Evolutionary conservation across 1,140 invertebrate species (phyloP), one percentile per base, ranked within the genome.

Genomic region (Schlechtendalia chinensis): DNA sequence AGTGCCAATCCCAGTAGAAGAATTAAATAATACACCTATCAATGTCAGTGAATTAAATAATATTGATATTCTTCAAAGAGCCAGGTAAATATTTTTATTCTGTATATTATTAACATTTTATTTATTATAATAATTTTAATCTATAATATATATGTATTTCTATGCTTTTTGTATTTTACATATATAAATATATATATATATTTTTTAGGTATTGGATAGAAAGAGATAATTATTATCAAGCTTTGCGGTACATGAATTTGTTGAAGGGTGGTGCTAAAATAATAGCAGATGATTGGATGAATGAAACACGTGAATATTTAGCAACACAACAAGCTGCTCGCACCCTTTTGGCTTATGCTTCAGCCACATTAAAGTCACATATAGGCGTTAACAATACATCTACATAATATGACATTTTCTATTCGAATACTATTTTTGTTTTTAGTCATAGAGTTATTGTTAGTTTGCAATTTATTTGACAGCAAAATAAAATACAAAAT

Each of bases 261-360:
- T 86, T 98, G 29, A 89, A 91, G 84, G 96, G 96, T 29, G 94
- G 94, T 39, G 89, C 96, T 0, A 88, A 92, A 17, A 88, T 89
- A 22, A 89, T 96, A 6, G 94, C 96, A 2, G 86, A 85, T 65
- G 91, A 94, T 83, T 99, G 96, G 96, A 90, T 96, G 83, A 89
- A 91, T 79, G 96, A 97, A 84, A 90, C 93, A 0, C 89, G 91
- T 72, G 88, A 93, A 22, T 89, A 95, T 82, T 87, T 98, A 82
- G 96, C 98, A 87, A 92, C 94, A 19, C 89, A 93, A 84, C 95
- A 97, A 86, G 94, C 94, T 32, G 93, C 95, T 19, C 90, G 94
- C 83, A 91, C 93, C 5, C 87, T 98, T 24, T 90, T 96, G 87
- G 92, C 94, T 11, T 93, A 96, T 86, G 94, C 95, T 4, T 79